phyloP scores from a whole-genome alignment of 2,113 vertebrate genomes.

The Colinus virginianus region DNA sequence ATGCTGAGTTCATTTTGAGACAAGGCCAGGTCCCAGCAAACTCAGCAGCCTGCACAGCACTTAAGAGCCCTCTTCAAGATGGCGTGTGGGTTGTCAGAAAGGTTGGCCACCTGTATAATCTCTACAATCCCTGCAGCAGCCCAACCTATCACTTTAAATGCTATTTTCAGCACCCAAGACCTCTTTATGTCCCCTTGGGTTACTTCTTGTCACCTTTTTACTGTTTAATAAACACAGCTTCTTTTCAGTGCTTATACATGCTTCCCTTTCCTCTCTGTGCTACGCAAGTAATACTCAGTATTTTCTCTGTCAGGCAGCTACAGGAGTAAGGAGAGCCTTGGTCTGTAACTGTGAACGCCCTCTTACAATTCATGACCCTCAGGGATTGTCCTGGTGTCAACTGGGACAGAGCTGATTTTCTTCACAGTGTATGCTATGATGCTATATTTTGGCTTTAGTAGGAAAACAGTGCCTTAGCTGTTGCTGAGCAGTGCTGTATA shows the following conservation, averaged over 20 bases:
- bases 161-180: background rate
- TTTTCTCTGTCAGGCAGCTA: background rate
- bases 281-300: fast-evolving
- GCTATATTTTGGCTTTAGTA: too few species aligned
- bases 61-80: background rate
- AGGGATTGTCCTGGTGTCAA: background rate
- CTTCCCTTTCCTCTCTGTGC: background rate
- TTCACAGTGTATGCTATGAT: too few species aligned
- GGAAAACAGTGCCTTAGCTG: too few species aligned
- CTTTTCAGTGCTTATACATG: background rate
- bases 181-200: background rate
- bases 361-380: background rate
- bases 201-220: background rate
- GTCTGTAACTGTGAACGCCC: background rate
- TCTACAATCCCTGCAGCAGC: background rate
- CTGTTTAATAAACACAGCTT: background rate
- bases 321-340: fast-evolving
- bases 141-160: background rate
- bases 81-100: background rate
- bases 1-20: fast-evolving
- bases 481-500: background rate
- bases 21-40: fast-evolving
- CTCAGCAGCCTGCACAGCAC: background rate
- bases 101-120: background rate
- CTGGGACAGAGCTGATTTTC: too few species aligned